Evolutionary conservation across 2,113 vertebrate species (phyloP), one percentile per base, ranked within the genome.

Genomic region (Copsychus sechellarum): DNA sequence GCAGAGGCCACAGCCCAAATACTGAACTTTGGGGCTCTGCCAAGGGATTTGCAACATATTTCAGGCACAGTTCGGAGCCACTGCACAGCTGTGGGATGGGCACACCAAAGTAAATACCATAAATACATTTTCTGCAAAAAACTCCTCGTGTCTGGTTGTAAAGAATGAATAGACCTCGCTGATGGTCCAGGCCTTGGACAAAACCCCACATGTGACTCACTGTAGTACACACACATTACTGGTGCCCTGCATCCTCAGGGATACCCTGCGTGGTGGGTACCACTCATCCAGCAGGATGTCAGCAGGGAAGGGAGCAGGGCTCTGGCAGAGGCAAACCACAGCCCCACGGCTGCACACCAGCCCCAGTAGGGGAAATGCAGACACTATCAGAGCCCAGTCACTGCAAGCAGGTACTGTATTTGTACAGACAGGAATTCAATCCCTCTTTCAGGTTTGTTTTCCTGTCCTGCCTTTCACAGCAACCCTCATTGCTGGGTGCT

Each of bases 101-200:
- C 54, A 83, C 54, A 43, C 21, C 1, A 1, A 78, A 73, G 40
- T 13, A 72, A 73, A 54, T 14, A 17, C 8, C 14, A n/a, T 5
- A 66, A 88, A 58, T 9, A 3, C 4, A 29, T 60, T 79, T 81
- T 60, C 50, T 71, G 34, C 25, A 17, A 95, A 36, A 61, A 61
- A 9, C 33, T 67, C 12, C 40, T 65, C 34, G 19, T 13, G 13
- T 3, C 50, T 54, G 18, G 16, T 34, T 54, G 15, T 66, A 61
- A 82, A 48, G 45, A 76, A 56, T 0, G 0, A 81, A n/a, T 3
- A 65, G 53, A 65, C 8, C n/a, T 10, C 71, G 33, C 2, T 17
- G 67, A 40, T 77, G 50, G 18, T 40, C 45, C 26, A 60, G 34
- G 26, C 7, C 47, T 13, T 0, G 15, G 53, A 74, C 22, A 65